Base-by-base conservation (phyloP, 2,797 vertebrate genomes). In the Botia almorhae region DNA sequence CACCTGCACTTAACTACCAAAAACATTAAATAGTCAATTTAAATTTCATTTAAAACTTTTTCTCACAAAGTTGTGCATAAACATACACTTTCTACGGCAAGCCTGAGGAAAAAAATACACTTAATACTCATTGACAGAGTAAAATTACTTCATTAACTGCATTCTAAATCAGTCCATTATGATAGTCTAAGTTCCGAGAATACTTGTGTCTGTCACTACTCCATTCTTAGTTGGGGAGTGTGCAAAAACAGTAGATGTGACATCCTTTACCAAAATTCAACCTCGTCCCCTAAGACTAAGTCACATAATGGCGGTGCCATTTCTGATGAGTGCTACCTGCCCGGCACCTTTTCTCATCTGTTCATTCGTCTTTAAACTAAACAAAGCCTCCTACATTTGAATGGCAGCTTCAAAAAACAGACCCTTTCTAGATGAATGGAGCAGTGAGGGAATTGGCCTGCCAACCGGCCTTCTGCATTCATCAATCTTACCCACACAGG, bases 401-500 rank as follows among this genome's bases (percentile, higher is more conserved):
- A 73, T 84, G 82, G 82, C 84, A 69, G 71, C 68, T 79, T 84
- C 46, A 76, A 78, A 82, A 87, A 84, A 60, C 80, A 69, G 43
- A 71, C 46, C 72, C 33, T 69, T 84, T 43, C 55, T 67, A 83
- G 81, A 84, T 76, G 76, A 82, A 85, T 81, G 78, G 69, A 82
- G 50, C 55, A 74, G 74, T 60, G 43, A 74, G 79, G 64, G 82
- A 84, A 83, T 79, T 85, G 82, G 78, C 80, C 82, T 87, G 86
- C 82, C 82, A 87, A 81, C 60, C 83, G 81, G 67, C 60, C 81
- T 81, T 65, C 72, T 58, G 23, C 65, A 77, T 78, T 86, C 81
- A 85, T 84, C 85, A 85, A 87, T 87, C 70, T 81, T 79, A 83
- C 77, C 79, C 82, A 76, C 83, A 61, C 82, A 83, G 82, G 80